Evolutionary conservation across 2,113 vertebrate genomes (phyloP).

Genomic region (Pelmatolapia mariae): DNA sequence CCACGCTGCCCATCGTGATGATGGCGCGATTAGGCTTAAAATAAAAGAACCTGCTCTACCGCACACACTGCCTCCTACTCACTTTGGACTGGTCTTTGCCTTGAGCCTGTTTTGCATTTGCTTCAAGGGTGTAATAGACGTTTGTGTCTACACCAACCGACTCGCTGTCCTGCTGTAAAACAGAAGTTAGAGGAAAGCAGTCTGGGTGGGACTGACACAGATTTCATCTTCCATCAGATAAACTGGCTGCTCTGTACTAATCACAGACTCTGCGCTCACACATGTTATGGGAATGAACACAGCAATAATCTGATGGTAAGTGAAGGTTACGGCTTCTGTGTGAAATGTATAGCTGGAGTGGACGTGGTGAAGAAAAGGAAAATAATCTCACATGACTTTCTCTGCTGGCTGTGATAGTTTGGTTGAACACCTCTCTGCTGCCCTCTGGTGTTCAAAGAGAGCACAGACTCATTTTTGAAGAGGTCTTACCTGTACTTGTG

Average conservation of each 20-base stretch:
- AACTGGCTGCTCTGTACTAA: background rate
- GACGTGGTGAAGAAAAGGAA: background rate
- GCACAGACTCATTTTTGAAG: background rate
- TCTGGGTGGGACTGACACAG: background rate
- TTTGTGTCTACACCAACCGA: constrained; percentile 22
- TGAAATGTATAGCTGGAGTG: background rate
- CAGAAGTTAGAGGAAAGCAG: constrained; percentile 15
- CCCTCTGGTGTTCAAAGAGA: constrained; percentile 38
- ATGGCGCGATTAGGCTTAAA: background rate
- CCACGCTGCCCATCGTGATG: background rate
- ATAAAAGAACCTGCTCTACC: background rate
- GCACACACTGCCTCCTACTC: constrained; percentile 6
- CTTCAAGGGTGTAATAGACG: constrained; percentile 30
- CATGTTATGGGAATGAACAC: background rate
- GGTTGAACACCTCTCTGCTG: constrained; percentile 23
- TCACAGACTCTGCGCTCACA: background rate
- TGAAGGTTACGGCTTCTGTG: background rate
- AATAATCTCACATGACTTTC: background rate
- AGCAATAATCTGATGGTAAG: background rate
- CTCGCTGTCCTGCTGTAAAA: constrained; percentile 41
- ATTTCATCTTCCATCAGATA: background rate
- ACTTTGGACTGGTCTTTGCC: constrained; percentile 24
- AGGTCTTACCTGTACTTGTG: constrained; percentile 49
- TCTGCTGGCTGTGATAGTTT: background rate
- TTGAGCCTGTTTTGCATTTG: constrained; percentile 20